Base-by-base conservation (phyloP, 2,888 invertebrate genomes). In the Prenolepis imparis region DNA sequence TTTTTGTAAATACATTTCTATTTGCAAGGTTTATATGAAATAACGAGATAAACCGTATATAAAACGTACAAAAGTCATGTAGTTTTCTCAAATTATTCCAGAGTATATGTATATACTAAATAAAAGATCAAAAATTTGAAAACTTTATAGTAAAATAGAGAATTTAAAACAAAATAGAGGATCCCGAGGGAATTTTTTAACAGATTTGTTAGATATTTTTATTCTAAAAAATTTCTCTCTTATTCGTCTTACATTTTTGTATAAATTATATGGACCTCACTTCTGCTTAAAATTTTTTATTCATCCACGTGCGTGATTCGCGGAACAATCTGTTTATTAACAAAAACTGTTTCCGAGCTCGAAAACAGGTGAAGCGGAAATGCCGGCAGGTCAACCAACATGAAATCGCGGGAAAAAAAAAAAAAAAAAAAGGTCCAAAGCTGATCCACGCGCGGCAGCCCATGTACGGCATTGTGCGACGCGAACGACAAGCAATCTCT, bases 401-500 rank as follows among this genome's bases (percentile, higher is more conserved):
- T 12, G 74, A 28, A 12, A 18, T 36, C 36, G 32, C 18, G 12
- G 57, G n/a, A n/a, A n/a, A n/a, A n/a, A n/a, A n/a, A n/a, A n/a
- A n/a, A n/a, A n/a, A 28, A 28, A 28, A 70, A 80, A 80, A 59
- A 80, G 44, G 18, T 3, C 28, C 41, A 3, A 66, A 15, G 52
- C 64, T 39, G 2, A n/a, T 55, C 3, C 36, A 55, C 18, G 52
- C 28, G 24, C 28, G n/a, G 15, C 28, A 28, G n/a, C 9, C 15
- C 55, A n/a, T 77, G 55, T 77, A 55, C 66, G 67, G 67, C 48
- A 52, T 66, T 55, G 67, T 39, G 66, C 67, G 52, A 75, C 66
- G 24, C 64, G 24, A 66, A 55, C 75, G 75, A 77, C 66, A 5
- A 67, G 67, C 77, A 77, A 77, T 78, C 59, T 78, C 78, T 78